Evolutionary conservation across 2,797 vertebrate species (phyloP).

Genomic region (Botia kubotai): DNA sequence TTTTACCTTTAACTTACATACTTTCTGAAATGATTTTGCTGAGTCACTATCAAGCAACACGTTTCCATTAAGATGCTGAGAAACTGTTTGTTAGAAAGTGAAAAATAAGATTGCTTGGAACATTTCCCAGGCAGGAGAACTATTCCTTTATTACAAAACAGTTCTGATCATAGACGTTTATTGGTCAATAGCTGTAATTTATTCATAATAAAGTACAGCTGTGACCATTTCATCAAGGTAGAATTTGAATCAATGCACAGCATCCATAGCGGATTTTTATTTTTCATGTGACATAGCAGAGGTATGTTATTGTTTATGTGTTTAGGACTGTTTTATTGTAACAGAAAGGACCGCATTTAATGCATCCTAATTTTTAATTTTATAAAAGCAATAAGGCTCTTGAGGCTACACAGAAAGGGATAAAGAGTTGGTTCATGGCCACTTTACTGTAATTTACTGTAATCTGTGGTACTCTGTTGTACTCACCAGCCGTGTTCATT

Average conservation of each 20-base stretch:
- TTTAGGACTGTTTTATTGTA: background rate
- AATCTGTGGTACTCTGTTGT: background rate
- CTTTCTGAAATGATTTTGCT: background rate
- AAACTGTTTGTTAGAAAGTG: too few species aligned
- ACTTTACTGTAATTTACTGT: background rate
- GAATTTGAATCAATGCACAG: background rate
- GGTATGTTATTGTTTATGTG: background rate
- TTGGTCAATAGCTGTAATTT: background rate
- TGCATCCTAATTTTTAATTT: background rate
- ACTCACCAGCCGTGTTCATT: conserved; percentile 79
- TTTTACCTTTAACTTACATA: conserved; percentile 3
- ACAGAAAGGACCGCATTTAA: too few species aligned
- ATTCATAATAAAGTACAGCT: background rate
- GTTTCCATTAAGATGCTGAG: too few species aligned
- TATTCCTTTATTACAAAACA: too few species aligned
- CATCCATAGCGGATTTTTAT: background rate
- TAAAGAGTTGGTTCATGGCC: background rate
- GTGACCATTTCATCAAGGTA: too few species aligned
- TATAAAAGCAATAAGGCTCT: background rate
- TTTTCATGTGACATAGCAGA: background rate
- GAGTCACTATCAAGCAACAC: conserved; percentile 11
- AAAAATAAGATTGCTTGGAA: background rate
- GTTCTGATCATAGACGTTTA: background rate
- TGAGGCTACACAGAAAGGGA: background rate
- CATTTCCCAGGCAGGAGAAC: too few species aligned